These are phyloP conservation scores for Cheumatopsyche charites DNA, from an alignment of 1,140 invertebrate species.

Conservation along the genomic window DNA sequence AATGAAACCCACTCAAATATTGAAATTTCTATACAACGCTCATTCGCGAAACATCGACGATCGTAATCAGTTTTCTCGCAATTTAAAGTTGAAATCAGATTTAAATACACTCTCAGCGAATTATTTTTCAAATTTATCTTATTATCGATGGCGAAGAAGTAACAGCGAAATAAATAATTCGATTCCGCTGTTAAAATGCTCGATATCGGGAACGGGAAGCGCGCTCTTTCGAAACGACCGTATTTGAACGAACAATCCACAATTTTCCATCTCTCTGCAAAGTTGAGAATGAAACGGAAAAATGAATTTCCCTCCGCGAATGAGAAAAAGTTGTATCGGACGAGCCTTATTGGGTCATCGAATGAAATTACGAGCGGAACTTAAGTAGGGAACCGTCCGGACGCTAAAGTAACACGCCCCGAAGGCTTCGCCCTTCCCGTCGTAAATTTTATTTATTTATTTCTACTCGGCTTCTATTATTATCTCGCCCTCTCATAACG, in stretches of 20 bases:
- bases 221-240: not conserved
- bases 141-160: not conserved
- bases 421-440: slow-evolving; percentile 11
- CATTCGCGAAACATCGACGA: too few relatives aligned
- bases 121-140: not conserved
- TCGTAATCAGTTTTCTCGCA: too few relatives aligned
- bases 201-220: not conserved
- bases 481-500: not conserved
- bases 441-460: slow-evolving; percentile 23
- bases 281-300: not conserved
- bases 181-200: not conserved
- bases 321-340: slow-evolving; percentile 5
- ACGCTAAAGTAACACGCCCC: slow-evolving; percentile 12
- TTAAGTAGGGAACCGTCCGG: slow-evolving; percentile 12
- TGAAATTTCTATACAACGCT: too few relatives aligned
- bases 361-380: slow-evolving; percentile 20
- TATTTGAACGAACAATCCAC: not conserved
- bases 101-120: too few relatives aligned
- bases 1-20: too few relatives aligned
- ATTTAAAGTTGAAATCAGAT: too few relatives aligned
- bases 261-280: slow-evolving; percentile 5
- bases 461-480: slow-evolving; percentile 5
- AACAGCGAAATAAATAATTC: not conserved
- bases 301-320: not conserved
- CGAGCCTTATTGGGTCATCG: slow-evolving; percentile 21